phyloP scores from a whole-genome alignment of 1,140 invertebrate genomes.

The Leptinotarsa texana region DNA sequence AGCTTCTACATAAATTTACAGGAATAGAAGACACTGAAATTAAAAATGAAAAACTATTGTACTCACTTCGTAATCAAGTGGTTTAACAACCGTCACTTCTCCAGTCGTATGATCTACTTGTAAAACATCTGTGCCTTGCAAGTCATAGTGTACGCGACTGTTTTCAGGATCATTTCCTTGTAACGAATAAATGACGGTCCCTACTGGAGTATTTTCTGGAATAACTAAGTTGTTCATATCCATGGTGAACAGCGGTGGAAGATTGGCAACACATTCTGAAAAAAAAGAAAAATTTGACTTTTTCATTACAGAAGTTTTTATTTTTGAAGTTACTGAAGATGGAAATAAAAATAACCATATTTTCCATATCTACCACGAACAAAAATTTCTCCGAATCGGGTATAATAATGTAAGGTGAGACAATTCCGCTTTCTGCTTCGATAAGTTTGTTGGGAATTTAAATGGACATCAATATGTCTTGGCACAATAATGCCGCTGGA shows the following conservation, averaged over 20 bases:
- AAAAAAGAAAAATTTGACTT: slow-evolving; percentile 18
- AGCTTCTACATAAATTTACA: too few relatives aligned
- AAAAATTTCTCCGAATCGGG: not conserved
- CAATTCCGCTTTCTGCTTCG: too few relatives aligned
- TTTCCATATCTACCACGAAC: not conserved
- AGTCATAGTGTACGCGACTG: slow-evolving; percentile 70
- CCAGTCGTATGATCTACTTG: slow-evolving; percentile 76
- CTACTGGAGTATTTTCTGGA: slow-evolving; percentile 76
- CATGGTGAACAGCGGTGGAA: slow-evolving; percentile 69
- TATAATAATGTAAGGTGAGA: too few relatives aligned
- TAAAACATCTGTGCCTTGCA: slow-evolving; percentile 80
- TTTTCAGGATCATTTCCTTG: slow-evolving; percentile 81
- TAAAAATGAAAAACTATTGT: not conserved
- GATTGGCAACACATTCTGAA: slow-evolving; percentile 58
- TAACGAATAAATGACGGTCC: slow-evolving; percentile 73
- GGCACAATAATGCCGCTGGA: too few relatives aligned
- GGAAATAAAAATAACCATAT: not conserved
- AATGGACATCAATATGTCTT: too few relatives aligned
- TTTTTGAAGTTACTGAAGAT: not conserved
- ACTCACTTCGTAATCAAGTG: slow-evolving; percentile 81
- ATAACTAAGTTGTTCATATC: slow-evolving; percentile 76
- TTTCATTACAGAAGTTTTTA: not conserved
- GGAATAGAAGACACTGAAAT: too few relatives aligned
- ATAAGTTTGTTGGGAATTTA: too few relatives aligned
- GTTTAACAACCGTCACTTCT: slow-evolving; percentile 74